Evolutionary conservation across 2,113 vertebrate genomes (phyloP), one percentile per base, ranked within the genome.

Genomic region (Lontra canadensis): DNA sequence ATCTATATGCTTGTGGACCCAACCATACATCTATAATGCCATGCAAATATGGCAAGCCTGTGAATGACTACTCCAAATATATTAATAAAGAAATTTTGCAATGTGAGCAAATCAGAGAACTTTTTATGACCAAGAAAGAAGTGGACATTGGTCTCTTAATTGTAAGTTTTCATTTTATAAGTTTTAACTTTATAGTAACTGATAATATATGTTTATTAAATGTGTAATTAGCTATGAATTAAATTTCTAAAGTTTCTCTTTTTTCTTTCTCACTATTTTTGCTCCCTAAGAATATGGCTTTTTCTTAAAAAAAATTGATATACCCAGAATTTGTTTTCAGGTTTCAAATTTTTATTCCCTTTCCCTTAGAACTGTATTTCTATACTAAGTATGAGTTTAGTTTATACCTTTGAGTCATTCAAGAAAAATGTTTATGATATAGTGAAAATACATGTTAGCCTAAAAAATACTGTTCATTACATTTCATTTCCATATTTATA

Each of bases 11-110:
- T 0, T 99, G 99, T 95, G 99, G 99, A 15, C 99, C 99, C 14
- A 99, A 99, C 98, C 99, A 99, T 59, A 99, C 99, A 4, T 99
- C 99, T 9, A 96, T 99, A 96, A 99, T 99, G 99, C 99, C 99
- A 21, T 99, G 99, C 98, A 99, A 99, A 98, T 99, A 99, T 57
- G 99, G 99, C 90, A 99, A 99, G 97, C 98, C 99, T 31, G 65
- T 85, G 4, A 97, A 95, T 81, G 98, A 99, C 93, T 99, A 99
- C 81, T 99, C 99, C 55, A 99, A 99, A 96, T 99, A 99, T n/a
- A 98, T 99, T 96, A 99, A 98, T 86, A 99, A 99, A 97, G 99
- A 99, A 73, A 99, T 99, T 92, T 98, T 99, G n/a, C 99, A 98
- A 29, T 99, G 99, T 98, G 99, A 99, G 80, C 98, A 99, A 84